Evolutionary conservation across 1,140 invertebrate genomes (phyloP).

Genomic region (Heliothis subflexa): DNA sequence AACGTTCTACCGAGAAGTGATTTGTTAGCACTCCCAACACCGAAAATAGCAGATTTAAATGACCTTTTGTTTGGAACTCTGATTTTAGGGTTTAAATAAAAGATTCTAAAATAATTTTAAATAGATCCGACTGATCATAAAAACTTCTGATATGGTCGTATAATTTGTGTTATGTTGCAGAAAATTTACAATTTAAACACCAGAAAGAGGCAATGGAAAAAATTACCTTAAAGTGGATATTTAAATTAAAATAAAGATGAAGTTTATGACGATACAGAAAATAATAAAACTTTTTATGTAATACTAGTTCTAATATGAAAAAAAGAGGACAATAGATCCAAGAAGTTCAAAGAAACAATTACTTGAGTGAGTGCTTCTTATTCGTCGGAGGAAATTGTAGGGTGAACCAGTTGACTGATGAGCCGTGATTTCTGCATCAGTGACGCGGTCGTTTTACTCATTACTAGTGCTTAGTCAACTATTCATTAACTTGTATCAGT

Average conservation of each 20-base stretch:
- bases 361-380: neutral
- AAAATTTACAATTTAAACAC: too few species aligned
- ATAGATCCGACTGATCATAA: too few species aligned
- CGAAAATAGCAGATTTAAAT: slow-evolving; percentile 19
- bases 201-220: too few species aligned
- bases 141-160: too few species aligned
- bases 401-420: slow-evolving; percentile 23
- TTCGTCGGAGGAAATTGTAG: neutral
- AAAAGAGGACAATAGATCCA: neutral
- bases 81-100: neutral
- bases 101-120: neutral
- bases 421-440: slow-evolving; percentile 31
- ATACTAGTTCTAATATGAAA: neutral
- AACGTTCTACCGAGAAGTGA: slow-evolving; percentile 9
- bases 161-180: too few species aligned
- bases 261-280: too few species aligned
- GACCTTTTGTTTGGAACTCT: neutral
- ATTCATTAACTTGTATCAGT: slow-evolving; percentile 1
- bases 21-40: slow-evolving; percentile 14
- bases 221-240: too few species aligned
- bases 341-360: neutral
- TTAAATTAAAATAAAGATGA: too few species aligned
- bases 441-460: slow-evolving; percentile 18
- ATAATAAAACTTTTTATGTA: too few species aligned
- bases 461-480: slow-evolving; percentile 18